These are phyloP conservation scores for Liparis tanakae DNA, from an alignment of 2,797 vertebrate species.

Conservation along the genomic window DNA sequence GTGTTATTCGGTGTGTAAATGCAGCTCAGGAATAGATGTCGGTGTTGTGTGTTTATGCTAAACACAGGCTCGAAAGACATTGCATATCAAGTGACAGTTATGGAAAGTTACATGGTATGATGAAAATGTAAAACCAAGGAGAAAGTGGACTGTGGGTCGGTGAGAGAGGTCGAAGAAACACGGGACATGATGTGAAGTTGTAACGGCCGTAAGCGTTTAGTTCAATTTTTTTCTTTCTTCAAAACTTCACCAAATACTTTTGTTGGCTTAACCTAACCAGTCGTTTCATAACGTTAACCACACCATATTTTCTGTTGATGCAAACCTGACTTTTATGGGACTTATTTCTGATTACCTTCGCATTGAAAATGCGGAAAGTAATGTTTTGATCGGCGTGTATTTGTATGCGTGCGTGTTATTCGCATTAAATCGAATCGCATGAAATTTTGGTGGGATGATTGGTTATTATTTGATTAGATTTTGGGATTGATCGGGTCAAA, in stretches of 20 bases:
- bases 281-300: neutral
- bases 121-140: neutral
- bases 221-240: too few relatives aligned
- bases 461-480: too few relatives aligned
- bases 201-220: neutral
- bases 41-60: neutral
- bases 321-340: neutral
- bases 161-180: neutral
- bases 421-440: too few relatives aligned
- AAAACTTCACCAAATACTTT: too few relatives aligned
- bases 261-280: too few relatives aligned
- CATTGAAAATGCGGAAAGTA: too few relatives aligned
- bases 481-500: too few relatives aligned
- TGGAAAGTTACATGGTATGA: neutral
- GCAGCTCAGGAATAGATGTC: neutral
- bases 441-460: too few relatives aligned
- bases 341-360: neutral
- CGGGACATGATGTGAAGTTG: neutral
- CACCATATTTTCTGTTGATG: neutral
- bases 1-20: neutral
- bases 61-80: neutral
- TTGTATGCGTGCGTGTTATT: too few relatives aligned
- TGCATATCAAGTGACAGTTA: neutral
- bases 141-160: neutral
- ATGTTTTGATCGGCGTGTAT: too few relatives aligned